Percentiles rank a stretch among this genome's conserved stretches.
These are phyloP conservation scores for Zaprionus obscuricornis DNA, from an alignment of 2,888 invertebrate species.

Conservation along the genomic window DNA sequence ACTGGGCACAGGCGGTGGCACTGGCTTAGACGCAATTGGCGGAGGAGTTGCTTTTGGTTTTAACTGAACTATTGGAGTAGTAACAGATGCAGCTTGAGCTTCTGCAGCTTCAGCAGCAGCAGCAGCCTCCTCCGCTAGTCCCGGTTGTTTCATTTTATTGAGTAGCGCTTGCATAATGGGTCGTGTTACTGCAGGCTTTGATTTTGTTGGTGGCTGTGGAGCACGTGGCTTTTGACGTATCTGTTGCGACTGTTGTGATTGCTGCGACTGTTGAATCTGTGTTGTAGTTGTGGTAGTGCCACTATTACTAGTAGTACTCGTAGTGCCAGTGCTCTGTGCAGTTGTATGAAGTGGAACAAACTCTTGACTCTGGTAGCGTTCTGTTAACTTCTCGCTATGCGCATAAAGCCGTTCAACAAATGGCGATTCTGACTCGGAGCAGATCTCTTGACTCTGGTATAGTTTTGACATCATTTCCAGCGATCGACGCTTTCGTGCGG, in stretches of 20 bases:
- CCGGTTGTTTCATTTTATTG: slow-evolving; percentile 78
- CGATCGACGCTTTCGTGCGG: slow-evolving; percentile 84
- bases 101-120: slow-evolving; percentile 71
- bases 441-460: slow-evolving; percentile 86
- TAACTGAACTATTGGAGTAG: too few species aligned
- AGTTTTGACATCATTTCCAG: slow-evolving; percentile 85
- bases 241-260: slow-evolving; percentile 66
- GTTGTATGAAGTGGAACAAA: slow-evolving; percentile 84
- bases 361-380: slow-evolving; percentile 87
- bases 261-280: too few species aligned
- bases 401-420: slow-evolving; percentile 86
- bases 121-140: slow-evolving; percentile 75
- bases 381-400: slow-evolving; percentile 86
- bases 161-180: slow-evolving; percentile 80
- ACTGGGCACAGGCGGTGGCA: slow-evolving; percentile 81
- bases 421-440: slow-evolving; percentile 83
- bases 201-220: slow-evolving; percentile 70
- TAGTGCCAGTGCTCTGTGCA: background rate
- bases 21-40: slow-evolving; percentile 13
- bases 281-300: slow-evolving; percentile 29
- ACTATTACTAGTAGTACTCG: too few species aligned
- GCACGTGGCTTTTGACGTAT: slow-evolving; percentile 66
- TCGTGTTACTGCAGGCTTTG: slow-evolving; percentile 78
- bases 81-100: slow-evolving; percentile 30
- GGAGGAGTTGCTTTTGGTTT: background rate